Evolutionary conservation across 2,888 invertebrate genomes (phyloP), one percentile per base, ranked within the genome.

Genomic region (Macroteleia sp.): DNA sequence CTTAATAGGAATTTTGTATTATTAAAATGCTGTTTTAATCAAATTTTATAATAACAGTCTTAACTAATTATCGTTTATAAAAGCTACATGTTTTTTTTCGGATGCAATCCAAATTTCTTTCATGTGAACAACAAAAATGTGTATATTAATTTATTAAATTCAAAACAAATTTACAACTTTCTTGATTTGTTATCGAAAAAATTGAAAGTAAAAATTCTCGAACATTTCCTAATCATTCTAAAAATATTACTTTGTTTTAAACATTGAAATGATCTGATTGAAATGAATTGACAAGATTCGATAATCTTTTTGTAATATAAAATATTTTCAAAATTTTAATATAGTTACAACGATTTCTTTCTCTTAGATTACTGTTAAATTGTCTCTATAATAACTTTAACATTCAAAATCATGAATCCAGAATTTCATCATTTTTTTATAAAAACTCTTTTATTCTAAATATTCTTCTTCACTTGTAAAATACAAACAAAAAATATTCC

Each of bases 41-140:
- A n/a, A 6, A 46, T 50, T 6, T 6, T 20, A 10, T 20, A 41
- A 20, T 41, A 14, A 14, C 54, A 61, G 61, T 61, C 61, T 61
- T 50, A 50, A 62, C 28, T 50, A 50, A 48, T 62, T 16, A 41
- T 34, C n/a, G 6, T 46, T 66, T 56, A 46, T 56, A 54, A 66
- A 66, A 66, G 42, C 44, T 66, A 46, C 14, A 52, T 9, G 12
- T 30, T 30, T 66, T 28, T n/a, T 6, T 19, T n/a, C 30, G 57
- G 32, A 69, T 19, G 57, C 57, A 57, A 16, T 57, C 57, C 32
- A 48, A 48, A 57, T 69, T 69, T 69, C 56, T n/a, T n/a, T n/a
- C n/a, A n/a, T n/a, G n/a, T n/a, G n/a, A n/a, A n/a, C n/a, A n/a
- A n/a, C n/a, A n/a, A n/a, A n/a, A n/a, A n/a, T n/a, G n/a, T n/a